These are phyloP conservation scores for Paraplagusia blochii DNA, from an alignment of 2,113 vertebrate genomes.

Conservation along the genomic window DNA sequence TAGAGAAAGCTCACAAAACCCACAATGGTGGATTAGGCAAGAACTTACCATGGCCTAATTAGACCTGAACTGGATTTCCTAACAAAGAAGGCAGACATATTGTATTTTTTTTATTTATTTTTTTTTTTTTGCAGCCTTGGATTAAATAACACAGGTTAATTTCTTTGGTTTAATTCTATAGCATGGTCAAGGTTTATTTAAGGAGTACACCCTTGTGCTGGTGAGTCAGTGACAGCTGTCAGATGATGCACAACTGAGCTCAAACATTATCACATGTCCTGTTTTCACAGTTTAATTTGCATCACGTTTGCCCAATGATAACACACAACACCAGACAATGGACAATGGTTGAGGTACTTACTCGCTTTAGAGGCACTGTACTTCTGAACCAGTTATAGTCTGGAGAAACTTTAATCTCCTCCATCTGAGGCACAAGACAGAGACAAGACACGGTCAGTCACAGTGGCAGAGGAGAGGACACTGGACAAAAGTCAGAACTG, in stretches of 20 bases:
- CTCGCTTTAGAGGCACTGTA: slow-evolving; percentile 95
- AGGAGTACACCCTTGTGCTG: too few relatives aligned
- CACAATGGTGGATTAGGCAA: neutral
- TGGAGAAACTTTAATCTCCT: slow-evolving; percentile 97
- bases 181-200: too few relatives aligned
- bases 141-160: too few relatives aligned
- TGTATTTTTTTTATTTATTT: too few relatives aligned
- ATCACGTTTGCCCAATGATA: neutral
- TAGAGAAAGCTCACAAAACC: neutral
- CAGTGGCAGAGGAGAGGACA: too few relatives aligned
- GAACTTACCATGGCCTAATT: neutral
- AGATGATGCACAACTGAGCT: neutral
- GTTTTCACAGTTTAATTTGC: neutral
- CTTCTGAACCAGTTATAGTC: slow-evolving; percentile 99
- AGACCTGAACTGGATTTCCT: neutral
- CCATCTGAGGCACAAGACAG: slow-evolving; percentile 78
- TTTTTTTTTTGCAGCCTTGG: too few relatives aligned
- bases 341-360: slow-evolving; percentile 64
- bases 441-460: neutral
- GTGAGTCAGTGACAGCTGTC: neutral
- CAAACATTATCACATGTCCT: neutral
- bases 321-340: neutral
- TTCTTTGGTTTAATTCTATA: too few relatives aligned
- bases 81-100: too few relatives aligned
- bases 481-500: too few relatives aligned